A percentile compares a stretch with the other conserved stretches of the same genome.
These are phyloP conservation scores for Megalurothrips usitatus DNA, from an alignment of 2,888 invertebrate species.

Conservation along the genomic window DNA sequence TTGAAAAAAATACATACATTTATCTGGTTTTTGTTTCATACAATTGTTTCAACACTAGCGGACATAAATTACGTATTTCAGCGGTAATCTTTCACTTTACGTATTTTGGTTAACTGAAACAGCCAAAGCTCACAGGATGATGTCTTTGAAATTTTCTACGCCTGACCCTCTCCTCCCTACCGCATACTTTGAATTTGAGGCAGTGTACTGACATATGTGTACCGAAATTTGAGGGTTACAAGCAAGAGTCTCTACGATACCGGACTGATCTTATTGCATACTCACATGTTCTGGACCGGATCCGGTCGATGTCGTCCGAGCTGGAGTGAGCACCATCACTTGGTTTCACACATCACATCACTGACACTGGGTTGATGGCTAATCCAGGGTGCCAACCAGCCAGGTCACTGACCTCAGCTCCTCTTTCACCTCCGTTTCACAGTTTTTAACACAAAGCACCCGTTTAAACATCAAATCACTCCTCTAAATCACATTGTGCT, in stretches of 20 bases:
- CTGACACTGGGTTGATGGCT: not conserved
- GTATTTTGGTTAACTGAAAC: not conserved
- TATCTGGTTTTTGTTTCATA: not conserved
- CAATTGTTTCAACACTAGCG: not conserved
- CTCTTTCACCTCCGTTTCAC: not conserved
- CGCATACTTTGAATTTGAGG: not conserved
- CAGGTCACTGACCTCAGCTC: not conserved
- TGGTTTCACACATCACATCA: not conserved
- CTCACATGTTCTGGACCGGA: slow-evolving; percentile 8
- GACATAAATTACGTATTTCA: not conserved
- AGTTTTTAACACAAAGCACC: slow-evolving; percentile 9
- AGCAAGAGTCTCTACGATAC: slow-evolving; percentile 1
- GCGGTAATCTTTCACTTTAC: slow-evolving; percentile 5
- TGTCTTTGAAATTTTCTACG: not conserved
- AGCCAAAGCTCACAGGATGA: not conserved
- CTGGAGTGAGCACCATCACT: not conserved
- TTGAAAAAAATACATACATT: slow-evolving; percentile 23
- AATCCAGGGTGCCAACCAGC: slow-evolving; percentile 7
- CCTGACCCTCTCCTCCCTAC: not conserved
- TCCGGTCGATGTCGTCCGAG: not conserved
- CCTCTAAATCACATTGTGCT: slow-evolving; percentile 9
- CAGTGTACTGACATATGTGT: too few relatives aligned
- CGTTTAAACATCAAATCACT: slow-evolving; percentile 4
- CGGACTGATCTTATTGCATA: not conserved
- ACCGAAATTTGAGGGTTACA: not conserved